A percentile compares a stretch with the other conserved stretches of the same genome.
These are phyloP conservation scores for Eulemur coronatus DNA, from an alignment of 2,797 vertebrate species.

Conservation along the genomic window DNA sequence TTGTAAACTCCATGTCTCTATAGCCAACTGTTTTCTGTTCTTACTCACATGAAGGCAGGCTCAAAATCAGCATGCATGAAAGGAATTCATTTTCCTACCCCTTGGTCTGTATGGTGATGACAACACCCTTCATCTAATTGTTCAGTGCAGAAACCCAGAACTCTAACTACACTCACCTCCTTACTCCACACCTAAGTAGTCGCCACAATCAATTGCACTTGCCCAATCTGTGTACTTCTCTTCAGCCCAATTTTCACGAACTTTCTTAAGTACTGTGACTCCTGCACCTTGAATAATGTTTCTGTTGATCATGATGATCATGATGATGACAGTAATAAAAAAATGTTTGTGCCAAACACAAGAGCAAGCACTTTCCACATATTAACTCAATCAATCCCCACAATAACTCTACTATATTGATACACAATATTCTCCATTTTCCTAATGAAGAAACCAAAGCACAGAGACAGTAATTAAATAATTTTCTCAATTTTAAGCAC, in stretches of 20 bases:
- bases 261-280: background rate
- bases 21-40: background rate
- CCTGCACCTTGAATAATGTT: too few species aligned
- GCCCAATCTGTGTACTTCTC: too few species aligned
- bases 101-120: background rate
- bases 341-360: rapidly evolving
- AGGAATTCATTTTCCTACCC: background rate
- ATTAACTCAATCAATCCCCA: background rate
- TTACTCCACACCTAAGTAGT: too few species aligned
- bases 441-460: background rate
- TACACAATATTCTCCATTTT: background rate
- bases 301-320: background rate
- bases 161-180: background rate
- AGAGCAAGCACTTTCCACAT: background rate
- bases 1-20: background rate
- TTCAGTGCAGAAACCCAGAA: background rate
- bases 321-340: background rate
- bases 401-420: background rate
- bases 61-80: background rate
- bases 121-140: background rate
- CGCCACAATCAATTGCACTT: background rate
- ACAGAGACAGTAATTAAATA: background rate
- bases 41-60: background rate
- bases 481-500: background rate
- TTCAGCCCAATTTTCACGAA: background rate